A percentile compares a stretch with the other conserved stretches of the same genome.
phyloP scores from a whole-genome alignment of 1,140 invertebrate genomes.

The Liolophura sinensis region DNA sequence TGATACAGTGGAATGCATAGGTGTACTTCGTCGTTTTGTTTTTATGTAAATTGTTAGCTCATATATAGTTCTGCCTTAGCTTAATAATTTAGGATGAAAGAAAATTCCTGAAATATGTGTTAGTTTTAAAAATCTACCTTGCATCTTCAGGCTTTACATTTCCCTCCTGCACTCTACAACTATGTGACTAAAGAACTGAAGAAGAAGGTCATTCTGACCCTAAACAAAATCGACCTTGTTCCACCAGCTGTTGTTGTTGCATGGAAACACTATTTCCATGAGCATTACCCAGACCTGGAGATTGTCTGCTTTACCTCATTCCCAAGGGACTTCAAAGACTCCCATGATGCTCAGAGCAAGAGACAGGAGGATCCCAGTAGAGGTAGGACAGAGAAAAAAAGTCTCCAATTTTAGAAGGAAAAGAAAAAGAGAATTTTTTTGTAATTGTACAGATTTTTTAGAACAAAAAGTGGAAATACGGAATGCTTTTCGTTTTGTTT shows the following conservation, averaged over 20 bases:
- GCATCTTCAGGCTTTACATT: conserved; percentile 65
- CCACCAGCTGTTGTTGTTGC: conserved; percentile 80
- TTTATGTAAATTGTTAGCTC: too few species aligned
- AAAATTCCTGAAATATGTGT: too few species aligned
- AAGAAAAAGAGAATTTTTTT: neutral
- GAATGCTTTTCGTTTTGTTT: too few species aligned
- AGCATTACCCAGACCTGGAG: conserved; percentile 73
- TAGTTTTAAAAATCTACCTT: neutral
- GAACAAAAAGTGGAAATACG: too few species aligned
- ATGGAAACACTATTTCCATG: conserved; percentile 82
- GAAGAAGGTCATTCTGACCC: conserved; percentile 82
- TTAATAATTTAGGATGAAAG: too few species aligned
- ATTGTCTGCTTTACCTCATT: conserved; percentile 85
- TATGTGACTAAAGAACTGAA: conserved; percentile 74
- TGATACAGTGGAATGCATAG: too few species aligned
- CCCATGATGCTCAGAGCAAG: neutral
- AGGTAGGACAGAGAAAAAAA: conserved; percentile 13
- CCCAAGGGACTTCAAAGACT: conserved; percentile 57
- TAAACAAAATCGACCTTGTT: conserved; percentile 92
- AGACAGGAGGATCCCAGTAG: conserved; percentile 15
- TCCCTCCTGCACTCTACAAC: conserved; percentile 86
- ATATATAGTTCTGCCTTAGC: too few species aligned
- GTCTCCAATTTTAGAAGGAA: neutral
- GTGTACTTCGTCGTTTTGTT: too few species aligned
- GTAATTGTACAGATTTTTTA: neutral